Conservation (phyloP, 2,113 vertebrate genomes). For the Aix galericulata region DNA sequence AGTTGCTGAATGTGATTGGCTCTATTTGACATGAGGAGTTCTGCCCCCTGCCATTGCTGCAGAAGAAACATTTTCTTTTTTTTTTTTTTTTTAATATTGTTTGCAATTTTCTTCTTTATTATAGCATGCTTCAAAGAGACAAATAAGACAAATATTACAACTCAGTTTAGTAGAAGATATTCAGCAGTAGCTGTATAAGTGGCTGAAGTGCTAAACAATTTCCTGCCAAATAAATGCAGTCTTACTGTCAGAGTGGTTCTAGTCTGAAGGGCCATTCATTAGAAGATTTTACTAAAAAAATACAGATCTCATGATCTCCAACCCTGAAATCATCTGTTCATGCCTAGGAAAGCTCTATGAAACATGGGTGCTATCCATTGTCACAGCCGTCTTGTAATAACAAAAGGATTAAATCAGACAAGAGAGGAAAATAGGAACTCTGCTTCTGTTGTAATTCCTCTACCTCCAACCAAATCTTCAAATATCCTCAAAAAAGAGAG, state of each 20-base stretch:
- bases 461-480: background rate
- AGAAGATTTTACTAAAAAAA: background rate
- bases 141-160: background rate
- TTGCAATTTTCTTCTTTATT: constrained; percentile 7
- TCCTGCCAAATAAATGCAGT: background rate
- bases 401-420: background rate
- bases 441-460: background rate
- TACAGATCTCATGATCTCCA: background rate
- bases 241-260: background rate
- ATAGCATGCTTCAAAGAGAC: background rate
- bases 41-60: constrained; percentile 12
- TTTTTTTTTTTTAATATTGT: background rate
- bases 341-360: background rate
- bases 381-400: background rate
- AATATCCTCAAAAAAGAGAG: background rate
- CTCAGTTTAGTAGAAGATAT: background rate
- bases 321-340: background rate
- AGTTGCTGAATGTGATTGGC: constrained; percentile 24
- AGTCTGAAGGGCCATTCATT: background rate
- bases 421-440: fast-evolving
- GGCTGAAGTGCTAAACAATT: background rate
- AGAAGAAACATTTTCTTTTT: background rate
- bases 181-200: background rate
- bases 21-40: constrained; percentile 33
- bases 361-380: background rate